Base-by-base conservation (phyloP, 2,888 invertebrate species). In the Amblyjoppa proteus region DNA sequence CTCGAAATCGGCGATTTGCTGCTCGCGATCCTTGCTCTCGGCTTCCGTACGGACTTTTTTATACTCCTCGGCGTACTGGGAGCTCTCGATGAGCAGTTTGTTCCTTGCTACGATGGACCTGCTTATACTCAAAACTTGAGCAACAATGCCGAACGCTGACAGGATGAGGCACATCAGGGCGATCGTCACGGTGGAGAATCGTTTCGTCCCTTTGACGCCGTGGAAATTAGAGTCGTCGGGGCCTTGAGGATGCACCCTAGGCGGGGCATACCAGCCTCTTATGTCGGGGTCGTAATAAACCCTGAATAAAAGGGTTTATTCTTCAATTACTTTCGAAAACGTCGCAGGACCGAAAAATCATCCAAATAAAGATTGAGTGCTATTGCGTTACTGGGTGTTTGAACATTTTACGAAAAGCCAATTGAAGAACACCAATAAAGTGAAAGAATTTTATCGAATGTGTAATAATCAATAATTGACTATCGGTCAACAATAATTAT, bases 101-200 rank as follows among this genome's bases (percentile, higher is more conserved):
- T 94, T 93, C 41, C 95, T 94, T 86, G 95, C 88, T 3, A 94
- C 91, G 83, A 96, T 94, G 6, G 96, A 95, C 88, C 95, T 94
- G 88, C 95, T 95, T 82, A 97, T 95, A 0, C 96, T 94, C 79
- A 95, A 91, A 87, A 96, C 94, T 90, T 97, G 97, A 69, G 96
- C 84, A 11, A 95, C 78, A n/a, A 96, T 94, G 1, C 96, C 96
- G 66, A 96, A 53, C 2, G 95, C 88, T 20, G 96, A 95, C 41
- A 97, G 90, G 0, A 95, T 91, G 16, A 96, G 87, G 83, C 96
- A 95, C 31, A 95, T 90, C 3, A 95, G 87, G 0, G 96, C 96
- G 38, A 97, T 95, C 79, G 95, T 94, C 73, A 94, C 94, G 93
- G 97, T 97, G 0, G 96, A 95, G 7, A 96, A 88, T 89, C 95